Evolutionary conservation across 1,140 invertebrate species (phyloP).

Genomic region (Scaptomyza pallida): DNA sequence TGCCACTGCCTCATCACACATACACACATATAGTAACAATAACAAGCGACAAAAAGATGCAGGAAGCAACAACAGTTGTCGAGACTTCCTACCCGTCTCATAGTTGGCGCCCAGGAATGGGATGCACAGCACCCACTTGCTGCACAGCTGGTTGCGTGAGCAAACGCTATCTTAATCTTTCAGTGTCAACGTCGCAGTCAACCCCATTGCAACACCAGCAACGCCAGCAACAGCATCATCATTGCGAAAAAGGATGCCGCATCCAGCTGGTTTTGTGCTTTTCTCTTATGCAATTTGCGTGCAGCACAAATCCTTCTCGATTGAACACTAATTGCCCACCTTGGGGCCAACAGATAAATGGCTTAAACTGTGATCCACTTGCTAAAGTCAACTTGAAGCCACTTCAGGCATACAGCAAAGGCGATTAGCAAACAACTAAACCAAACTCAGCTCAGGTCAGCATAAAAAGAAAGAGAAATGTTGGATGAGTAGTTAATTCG

Average conservation of each 20-base stretch:
- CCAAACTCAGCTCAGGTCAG: background rate
- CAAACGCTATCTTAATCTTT: constrained; percentile 50
- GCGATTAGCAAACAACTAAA: background rate
- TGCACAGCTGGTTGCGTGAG: constrained; percentile 57
- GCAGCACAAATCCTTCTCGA: constrained; percentile 17
- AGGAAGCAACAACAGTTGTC: constrained; percentile 73
- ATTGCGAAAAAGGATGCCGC: constrained; percentile 21
- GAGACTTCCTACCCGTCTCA: constrained; percentile 59
- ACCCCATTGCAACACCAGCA: background rate
- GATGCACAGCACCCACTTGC: constrained; percentile 54
- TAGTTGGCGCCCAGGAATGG: constrained; percentile 46
- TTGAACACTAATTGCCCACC: constrained; percentile 21
- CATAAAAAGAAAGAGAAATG: background rate
- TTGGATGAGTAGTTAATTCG: too few relatives aligned
- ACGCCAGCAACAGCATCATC: too few relatives aligned
- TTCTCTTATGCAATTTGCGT: constrained; percentile 25
- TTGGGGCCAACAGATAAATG: constrained; percentile 7
- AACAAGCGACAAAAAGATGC: constrained; percentile 73
- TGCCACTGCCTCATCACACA: constrained; percentile 43
- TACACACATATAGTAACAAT: constrained; percentile 33
- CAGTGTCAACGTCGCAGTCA: constrained; percentile 56
- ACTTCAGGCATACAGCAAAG: too few relatives aligned
- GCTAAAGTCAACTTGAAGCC: background rate
- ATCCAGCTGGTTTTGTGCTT: constrained; percentile 20
- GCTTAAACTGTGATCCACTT: background rate